Conservation (phyloP, 2,797 vertebrate species). For the Parambassis ranga region DNA sequence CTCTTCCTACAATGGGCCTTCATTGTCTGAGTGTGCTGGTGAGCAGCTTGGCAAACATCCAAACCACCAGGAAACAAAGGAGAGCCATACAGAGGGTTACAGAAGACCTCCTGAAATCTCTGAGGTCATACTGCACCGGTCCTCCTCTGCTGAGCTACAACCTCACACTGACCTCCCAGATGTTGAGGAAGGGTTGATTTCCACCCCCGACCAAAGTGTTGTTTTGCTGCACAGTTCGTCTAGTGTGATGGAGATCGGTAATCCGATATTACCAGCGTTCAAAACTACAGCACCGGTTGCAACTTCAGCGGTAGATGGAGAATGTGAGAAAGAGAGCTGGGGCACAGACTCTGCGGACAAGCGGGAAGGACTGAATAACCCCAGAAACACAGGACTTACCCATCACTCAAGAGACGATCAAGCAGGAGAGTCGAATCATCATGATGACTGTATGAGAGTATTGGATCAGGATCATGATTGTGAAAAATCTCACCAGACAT, state of each 20-base stretch:
- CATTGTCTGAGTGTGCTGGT: slow-evolving; percentile 59
- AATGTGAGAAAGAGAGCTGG: slow-evolving; percentile 28
- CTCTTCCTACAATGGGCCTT: slow-evolving; percentile 67
- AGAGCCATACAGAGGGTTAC: slow-evolving; percentile 66
- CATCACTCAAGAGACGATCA: slow-evolving; percentile 13
- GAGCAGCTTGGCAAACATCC: slow-evolving; percentile 66
- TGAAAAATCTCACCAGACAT: slow-evolving; percentile 56
- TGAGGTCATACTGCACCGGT: slow-evolving; percentile 37
- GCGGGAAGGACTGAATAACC: slow-evolving; percentile 37
- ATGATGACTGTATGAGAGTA: background rate
- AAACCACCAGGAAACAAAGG: slow-evolving; percentile 71
- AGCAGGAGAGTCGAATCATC: slow-evolving; percentile 29
- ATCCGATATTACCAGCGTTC: slow-evolving; percentile 8
- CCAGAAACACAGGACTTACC: slow-evolving; percentile 27
- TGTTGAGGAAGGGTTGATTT: slow-evolving; percentile 34
- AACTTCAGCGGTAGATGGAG: slow-evolving; percentile 18
- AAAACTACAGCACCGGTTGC: slow-evolving; percentile 21
- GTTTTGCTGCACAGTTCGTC: slow-evolving; percentile 6
- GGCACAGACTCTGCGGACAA: slow-evolving; percentile 24
- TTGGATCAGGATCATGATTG: slow-evolving; percentile 35
- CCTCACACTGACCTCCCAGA: slow-evolving; percentile 52
- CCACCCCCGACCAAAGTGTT: slow-evolving; percentile 20
- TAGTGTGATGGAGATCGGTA: slow-evolving; percentile 37
- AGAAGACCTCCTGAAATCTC: slow-evolving; percentile 61
- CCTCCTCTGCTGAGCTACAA: slow-evolving; percentile 44